Conservation (phyloP, 1,140 invertebrate genomes). For the Drosophila guanche region DNA sequence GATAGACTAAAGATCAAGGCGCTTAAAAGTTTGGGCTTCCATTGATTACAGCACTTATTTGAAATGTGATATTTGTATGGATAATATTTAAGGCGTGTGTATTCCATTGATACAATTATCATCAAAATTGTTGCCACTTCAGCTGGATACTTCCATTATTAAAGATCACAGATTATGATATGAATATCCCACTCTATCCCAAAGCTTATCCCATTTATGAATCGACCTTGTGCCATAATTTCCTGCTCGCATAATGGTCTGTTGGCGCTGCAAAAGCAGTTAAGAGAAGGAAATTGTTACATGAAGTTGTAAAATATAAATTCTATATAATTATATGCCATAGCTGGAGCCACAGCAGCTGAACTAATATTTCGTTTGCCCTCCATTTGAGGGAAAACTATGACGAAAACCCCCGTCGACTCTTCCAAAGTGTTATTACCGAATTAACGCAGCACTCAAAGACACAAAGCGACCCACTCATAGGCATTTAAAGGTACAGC, state of each 20-base stretch:
- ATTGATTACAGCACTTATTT: no score
- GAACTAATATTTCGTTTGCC: slow-evolving; percentile 33
- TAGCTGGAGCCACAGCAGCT: slow-evolving; percentile 14
- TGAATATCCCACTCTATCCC: no score
- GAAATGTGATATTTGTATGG: no score
- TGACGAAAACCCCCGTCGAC: background rate
- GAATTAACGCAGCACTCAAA: slow-evolving; percentile 41
- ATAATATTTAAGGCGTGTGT: no score
- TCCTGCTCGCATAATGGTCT: background rate
- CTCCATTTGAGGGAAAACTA: slow-evolving; percentile 15
- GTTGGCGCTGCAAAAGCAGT: no score
- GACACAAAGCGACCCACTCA: slow-evolving; percentile 34
- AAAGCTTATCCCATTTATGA: slow-evolving; percentile 1
- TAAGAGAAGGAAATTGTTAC: background rate
- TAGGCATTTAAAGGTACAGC: slow-evolving; percentile 2
- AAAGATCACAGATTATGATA: background rate
- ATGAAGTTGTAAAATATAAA: slow-evolving; percentile 3
- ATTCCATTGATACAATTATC: no score
- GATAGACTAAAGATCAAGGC: no score
- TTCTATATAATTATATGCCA: slow-evolving; percentile 40
- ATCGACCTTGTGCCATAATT: slow-evolving; percentile 24
- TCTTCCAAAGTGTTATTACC: slow-evolving; percentile 33
- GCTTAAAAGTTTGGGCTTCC: no score
- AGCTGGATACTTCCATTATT: background rate
- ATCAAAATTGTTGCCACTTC: no score